Evolutionary conservation across 2,797 vertebrate genomes (phyloP), one percentile per base, ranked within the genome.

Genomic region (Pelodytes ibericus): DNA sequence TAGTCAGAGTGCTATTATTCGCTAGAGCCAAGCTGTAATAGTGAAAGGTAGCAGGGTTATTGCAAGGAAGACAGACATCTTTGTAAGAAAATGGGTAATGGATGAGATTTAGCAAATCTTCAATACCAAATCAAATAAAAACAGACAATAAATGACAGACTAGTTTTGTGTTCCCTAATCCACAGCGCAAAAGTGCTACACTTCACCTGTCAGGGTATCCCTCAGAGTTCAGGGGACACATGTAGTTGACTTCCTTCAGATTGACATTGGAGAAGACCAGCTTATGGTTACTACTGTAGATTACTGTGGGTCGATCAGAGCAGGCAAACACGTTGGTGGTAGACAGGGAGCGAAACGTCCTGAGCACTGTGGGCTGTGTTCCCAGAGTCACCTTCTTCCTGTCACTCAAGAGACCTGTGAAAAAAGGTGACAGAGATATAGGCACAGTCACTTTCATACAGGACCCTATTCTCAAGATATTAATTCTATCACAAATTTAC

Each of bases 231-330:
- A 99, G 95, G 0, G 98, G 98, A 83, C 98, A 99, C 98, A 99
- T 99, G 82, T 99, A 99, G 89, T 99, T 99, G 87, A 99, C 98
- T 82, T 99, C 98, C 87, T 99, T 99, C 79, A 99, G 95, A 90
- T 99, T 99, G 87, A 99, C 98, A 0, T 99, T 99, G 83, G 97
- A 99, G 89, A 99, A 99, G 68, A 99, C 98, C 82, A 99, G 89
- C 82, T 99, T 99, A 92, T 99, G 98, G 88, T 99, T 99, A 86
- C 96, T 99, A 87, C 97, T 99, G 83, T 99, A 99, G 89, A 99
- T 99, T 90, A 99, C 98, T 0, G 98, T 99, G 78, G 98, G 98
- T 4, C 98, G 94, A 90, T 99, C 98, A 0, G 98, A 99, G 88
- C 98, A 99, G 71, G 98, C 98, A 1, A 99, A 99, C 18, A 99